Evolutionary conservation across 1,140 invertebrate species (phyloP).

Genomic region (Pissodes strobi): DNA sequence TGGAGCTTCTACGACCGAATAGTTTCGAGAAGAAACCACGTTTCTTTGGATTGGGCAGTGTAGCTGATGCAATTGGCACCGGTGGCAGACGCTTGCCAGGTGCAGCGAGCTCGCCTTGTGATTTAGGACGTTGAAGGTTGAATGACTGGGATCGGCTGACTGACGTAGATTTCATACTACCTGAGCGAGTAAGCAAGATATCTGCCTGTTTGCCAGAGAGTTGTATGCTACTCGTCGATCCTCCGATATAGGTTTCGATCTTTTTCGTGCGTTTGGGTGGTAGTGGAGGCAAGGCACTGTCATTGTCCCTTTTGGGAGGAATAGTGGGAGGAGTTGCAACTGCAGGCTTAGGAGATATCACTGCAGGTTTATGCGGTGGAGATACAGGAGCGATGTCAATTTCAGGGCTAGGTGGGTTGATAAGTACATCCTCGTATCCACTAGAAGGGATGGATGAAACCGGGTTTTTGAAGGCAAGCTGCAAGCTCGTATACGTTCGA

Average conservation of each 20-base stretch:
- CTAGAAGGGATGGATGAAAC: constrained; percentile 53
- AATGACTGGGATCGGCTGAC: constrained; percentile 43
- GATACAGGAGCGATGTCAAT: constrained; percentile 7
- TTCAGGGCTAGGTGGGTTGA: constrained; percentile 23
- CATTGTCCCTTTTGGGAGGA: constrained; percentile 58
- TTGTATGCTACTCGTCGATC: constrained; percentile 32
- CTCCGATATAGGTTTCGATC: constrained; percentile 53
- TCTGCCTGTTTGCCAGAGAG: constrained; percentile 35
- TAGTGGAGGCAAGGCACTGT: constrained; percentile 72
- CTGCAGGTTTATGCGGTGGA: not conserved
- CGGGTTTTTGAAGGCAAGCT: constrained; percentile 85
- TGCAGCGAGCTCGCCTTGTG: constrained; percentile 55
- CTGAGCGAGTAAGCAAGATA: constrained; percentile 22
- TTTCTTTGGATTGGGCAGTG: constrained; percentile 63
- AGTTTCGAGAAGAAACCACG: constrained; percentile 70
- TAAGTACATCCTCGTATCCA: constrained; percentile 18
- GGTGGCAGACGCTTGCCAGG: constrained; percentile 58
- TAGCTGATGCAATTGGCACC: constrained; percentile 51
- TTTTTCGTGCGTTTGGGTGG: constrained; percentile 79
- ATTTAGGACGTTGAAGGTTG: constrained; percentile 52
- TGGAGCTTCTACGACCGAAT: constrained; percentile 54
- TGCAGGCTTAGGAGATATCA: constrained; percentile 46
- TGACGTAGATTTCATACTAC: constrained; percentile 26
- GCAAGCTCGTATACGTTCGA: constrained; percentile 79
- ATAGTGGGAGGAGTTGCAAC: constrained; percentile 46